A percentile compares a stretch with the other conserved stretches of the same genome.
phyloP scores from a whole-genome alignment of 2,888 invertebrate species.

The Entomobrya multifasciata region DNA sequence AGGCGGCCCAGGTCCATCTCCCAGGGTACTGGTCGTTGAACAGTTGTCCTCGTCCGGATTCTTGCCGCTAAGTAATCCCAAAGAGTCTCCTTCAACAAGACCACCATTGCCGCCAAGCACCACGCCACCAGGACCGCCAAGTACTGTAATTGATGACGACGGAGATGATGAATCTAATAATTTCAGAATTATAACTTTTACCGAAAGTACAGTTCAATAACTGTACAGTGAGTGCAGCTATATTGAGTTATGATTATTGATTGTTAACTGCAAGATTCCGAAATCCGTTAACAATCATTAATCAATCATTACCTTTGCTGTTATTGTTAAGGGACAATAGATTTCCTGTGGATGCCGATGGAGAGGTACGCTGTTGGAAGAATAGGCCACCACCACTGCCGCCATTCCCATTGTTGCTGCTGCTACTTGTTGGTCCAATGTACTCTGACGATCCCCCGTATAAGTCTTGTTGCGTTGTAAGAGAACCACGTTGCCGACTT shows the following conservation, averaged over 20 bases:
- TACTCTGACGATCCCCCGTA: conserved; percentile 57
- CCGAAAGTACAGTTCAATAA: too few species aligned
- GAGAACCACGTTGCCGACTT: conserved; percentile 56
- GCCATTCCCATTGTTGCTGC: conserved; percentile 15
- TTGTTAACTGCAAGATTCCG: too few species aligned
- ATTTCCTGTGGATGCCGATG: conserved; percentile 53
- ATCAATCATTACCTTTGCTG: conserved; percentile 44
- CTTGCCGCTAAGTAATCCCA: conserved; percentile 73
- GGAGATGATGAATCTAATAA: conserved; percentile 14
- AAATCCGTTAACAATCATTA: too few species aligned
- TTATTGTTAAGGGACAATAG: conserved; percentile 59
- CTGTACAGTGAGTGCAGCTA: too few species aligned
- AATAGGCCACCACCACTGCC: conserved; percentile 9
- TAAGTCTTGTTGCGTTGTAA: conserved; percentile 41
- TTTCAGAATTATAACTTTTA: conserved; percentile 22
- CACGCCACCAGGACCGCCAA: conserved; percentile 36
- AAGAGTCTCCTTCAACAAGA: conserved; percentile 71
- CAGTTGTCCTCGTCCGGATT: conserved; percentile 79
- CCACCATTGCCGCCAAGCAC: conserved; percentile 23
- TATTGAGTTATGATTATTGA: too few species aligned
- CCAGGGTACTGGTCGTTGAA: conserved; percentile 79
- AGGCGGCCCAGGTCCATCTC: conserved; percentile 77
- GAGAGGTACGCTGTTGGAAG: conserved; percentile 53
- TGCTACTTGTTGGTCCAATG: conserved; percentile 56
- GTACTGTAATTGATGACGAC: conserved; percentile 46